These are phyloP conservation scores for Eupithecia centaureata DNA, from an alignment of 2,888 invertebrate species.

Conservation along the genomic window DNA sequence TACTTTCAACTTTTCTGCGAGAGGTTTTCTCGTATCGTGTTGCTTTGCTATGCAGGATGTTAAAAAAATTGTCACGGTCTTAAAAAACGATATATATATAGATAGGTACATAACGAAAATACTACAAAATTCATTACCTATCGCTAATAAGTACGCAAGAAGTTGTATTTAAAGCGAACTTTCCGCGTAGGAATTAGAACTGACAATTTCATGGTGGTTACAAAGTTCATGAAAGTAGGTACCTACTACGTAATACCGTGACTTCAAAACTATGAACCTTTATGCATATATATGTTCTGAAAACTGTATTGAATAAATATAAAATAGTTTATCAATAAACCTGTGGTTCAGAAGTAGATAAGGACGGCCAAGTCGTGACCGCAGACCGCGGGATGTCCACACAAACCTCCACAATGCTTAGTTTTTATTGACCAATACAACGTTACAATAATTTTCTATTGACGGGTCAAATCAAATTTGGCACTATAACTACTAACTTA, in stretches of 20 bases:
- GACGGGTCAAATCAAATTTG: background rate
- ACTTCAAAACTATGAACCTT: background rate
- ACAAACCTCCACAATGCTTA: constrained; percentile 25
- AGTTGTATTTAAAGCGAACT: background rate
- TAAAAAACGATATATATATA: no score
- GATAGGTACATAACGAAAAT: no score
- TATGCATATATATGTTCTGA: background rate
- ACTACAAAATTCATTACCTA: no score
- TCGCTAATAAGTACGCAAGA: no score
- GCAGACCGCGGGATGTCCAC: constrained; percentile 37
- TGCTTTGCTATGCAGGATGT: no score
- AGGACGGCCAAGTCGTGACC: constrained; percentile 36
- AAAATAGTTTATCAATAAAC: constrained; percentile 33
- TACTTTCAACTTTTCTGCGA: constrained; percentile 7
- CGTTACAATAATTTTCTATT: background rate
- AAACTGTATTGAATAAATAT: background rate
- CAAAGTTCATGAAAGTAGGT: background rate
- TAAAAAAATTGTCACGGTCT: no score
- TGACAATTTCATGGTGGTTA: background rate
- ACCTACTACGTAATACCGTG: background rate
- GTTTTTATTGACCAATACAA: constrained; percentile 15
- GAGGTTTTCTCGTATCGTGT: background rate
- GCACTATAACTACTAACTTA: background rate
- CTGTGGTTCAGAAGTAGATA: constrained; percentile 33
- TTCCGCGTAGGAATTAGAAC: background rate